A percentile compares a stretch with the other conserved stretches of the same genome.
Conservation (phyloP, 2,797 vertebrate species). For the Mycteria americana region DNA sequence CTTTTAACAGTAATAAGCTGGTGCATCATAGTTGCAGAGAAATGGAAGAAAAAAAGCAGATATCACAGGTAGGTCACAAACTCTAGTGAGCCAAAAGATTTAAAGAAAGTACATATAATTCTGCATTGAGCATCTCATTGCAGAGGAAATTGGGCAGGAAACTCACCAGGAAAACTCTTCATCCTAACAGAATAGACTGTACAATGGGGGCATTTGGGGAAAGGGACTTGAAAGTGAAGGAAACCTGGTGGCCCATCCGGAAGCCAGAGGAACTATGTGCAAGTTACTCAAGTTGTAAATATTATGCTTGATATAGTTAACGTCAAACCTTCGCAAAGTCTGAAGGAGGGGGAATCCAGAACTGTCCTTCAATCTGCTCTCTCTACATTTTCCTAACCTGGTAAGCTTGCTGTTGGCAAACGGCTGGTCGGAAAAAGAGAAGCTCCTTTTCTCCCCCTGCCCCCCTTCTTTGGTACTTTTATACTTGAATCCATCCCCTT, state of each 20-base stretch:
- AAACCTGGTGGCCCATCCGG: neutral
- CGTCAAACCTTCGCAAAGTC: neutral
- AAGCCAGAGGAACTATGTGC: neutral
- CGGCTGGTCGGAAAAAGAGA: accelerated
- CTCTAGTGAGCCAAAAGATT: neutral
- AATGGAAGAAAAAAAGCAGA: neutral
- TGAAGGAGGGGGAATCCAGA: neutral
- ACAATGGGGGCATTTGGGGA: neutral
- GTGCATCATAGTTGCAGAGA: neutral
- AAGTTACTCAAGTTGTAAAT: neutral
- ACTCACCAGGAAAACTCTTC: neutral
- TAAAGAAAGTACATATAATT: neutral
- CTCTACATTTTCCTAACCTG: neutral
- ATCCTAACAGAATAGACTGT: neutral
- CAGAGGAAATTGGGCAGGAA: neutral
- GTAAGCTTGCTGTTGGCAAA: neutral
- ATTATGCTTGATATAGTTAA: neutral
- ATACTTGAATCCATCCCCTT: neutral
- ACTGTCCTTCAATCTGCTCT: neutral
- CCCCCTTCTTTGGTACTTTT: neutral
- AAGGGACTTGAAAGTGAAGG: neutral
- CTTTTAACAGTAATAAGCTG: neutral
- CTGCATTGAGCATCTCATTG: neutral
- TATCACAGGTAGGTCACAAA: neutral
- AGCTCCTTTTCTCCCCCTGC: accelerated